These are phyloP conservation scores for Calidris pugnax DNA, from an alignment of 2,113 vertebrate species.

Conservation along the genomic window DNA sequence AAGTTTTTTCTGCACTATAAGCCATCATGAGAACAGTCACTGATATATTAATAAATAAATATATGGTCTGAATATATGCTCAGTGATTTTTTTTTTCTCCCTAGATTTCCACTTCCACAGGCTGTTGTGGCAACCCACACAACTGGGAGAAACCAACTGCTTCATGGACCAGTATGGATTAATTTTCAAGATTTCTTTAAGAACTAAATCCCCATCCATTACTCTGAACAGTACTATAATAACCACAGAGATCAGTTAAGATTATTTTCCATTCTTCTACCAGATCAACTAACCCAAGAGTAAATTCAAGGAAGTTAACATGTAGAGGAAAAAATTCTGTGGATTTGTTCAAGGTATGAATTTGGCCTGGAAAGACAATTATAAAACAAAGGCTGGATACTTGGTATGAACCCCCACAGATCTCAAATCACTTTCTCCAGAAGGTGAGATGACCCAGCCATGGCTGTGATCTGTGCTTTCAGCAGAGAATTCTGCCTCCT, in stretches of 20 bases:
- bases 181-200: background rate
- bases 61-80: background rate
- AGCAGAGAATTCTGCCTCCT: background rate
- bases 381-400: background rate
- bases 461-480: background rate
- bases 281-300: background rate
- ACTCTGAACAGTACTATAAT: background rate
- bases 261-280: background rate
- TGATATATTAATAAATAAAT: background rate
- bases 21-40: background rate
- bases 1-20: background rate
- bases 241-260: background rate
- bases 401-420: background rate
- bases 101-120: background rate
- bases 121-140: background rate
- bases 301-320: background rate
- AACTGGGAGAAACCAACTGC: background rate
- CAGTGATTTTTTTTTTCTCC: background rate
- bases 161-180: background rate
- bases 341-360: background rate
- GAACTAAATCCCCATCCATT: background rate
- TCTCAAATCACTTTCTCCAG: background rate
- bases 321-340: background rate
- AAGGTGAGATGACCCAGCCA: background rate
- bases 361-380: background rate